Evolutionary conservation across 2,797 vertebrate species (phyloP), one percentile per base, ranked within the genome.

Genomic region (Malurus splendens): DNA sequence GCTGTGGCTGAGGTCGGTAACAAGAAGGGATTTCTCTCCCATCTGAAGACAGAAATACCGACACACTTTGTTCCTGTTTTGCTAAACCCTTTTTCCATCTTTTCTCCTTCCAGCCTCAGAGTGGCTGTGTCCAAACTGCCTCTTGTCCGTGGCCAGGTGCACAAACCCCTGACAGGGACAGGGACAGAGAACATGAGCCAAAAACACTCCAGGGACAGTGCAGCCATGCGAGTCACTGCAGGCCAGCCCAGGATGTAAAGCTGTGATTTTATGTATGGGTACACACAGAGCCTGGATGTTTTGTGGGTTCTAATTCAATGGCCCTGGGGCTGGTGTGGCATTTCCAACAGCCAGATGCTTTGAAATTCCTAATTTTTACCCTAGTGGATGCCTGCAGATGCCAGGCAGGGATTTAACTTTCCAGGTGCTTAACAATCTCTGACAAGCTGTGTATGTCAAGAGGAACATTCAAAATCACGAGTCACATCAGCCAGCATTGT

Each of bases 391-490:
- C 22, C 36, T 87, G 36, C 44, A 72, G 82, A 70, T 86, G 44
- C 33, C 70, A 76, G 45, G 50, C 54, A 76, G 64, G 18, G 39
- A 73, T 85, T 66, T 78, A 66, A 67, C 17, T 86, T 90, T 28
- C 28, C 56, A 90, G 61, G 66, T 92, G 67, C 67, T 93, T 45
- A 86, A 23, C 56, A 57, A 42, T 45, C 83, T 89, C 66, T 91
- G 85, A 91, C 90, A 89, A 86, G 32, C 85, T 87, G 20, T 1
- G 1, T 81, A 27, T 87, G 66, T 95, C 84, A 86, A 90, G 83
- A 91, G 67, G 66, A 87, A 78, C 50, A 55, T 75, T 94, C 45
- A 81, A 73, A 90, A 94, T 91, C 85, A 87, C 70, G 47, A 81
- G 48, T 86, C 70, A 27, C 56, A 91, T 92, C 85, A 80, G 72